Evolutionary conservation across 1,140 invertebrate genomes (phyloP), one percentile per base, ranked within the genome.

Genomic region (Sipha flava): DNA sequence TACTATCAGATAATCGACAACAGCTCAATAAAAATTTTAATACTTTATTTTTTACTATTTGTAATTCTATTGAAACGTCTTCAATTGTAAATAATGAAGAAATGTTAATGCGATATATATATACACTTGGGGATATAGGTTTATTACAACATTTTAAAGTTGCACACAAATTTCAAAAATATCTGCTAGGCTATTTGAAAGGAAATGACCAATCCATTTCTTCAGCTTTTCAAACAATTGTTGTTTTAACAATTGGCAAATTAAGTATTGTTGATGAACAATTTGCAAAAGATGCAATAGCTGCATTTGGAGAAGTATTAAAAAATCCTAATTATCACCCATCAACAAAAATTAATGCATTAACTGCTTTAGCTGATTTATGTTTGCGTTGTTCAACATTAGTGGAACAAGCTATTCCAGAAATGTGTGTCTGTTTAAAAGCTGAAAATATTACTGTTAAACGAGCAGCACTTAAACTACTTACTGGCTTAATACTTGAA

Each of bases 321-420:
- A 77, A 77, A 77, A 59, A 54, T 59, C 31, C 34, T 26, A 4
- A 18, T 52, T 75, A 21, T 54, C 73, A 77, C 10, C 73, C 73
- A 26, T 77, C 73, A 43, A 57, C 59, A 26, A 77, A 77, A 77
- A 77, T 77, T 40, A 77, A 77, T 77, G 73, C 73, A n/a, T 23
- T 77, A 37, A 77, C 73, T 57, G 73, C 73, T 40, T 77, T 77
- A n/a, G 14, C 73, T 40, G 73, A 77, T 57, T 77, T 77, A 57
- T 77, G 73, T 57, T 77, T 77, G 21, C 29, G 73, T 18, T 77
- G 73, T 59, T 59, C 73, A 43, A 77, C 73, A 18, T 77, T 77
- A 10, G 73, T 77, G 6, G 73, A 77, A 26, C 73, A 77, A 77
- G 73, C 73, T 77, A 77, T 77, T 57, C 73, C 73, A 77, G 73